Conservation (phyloP, 2,797 vertebrate species). For the Tamandua tetradactyla region DNA sequence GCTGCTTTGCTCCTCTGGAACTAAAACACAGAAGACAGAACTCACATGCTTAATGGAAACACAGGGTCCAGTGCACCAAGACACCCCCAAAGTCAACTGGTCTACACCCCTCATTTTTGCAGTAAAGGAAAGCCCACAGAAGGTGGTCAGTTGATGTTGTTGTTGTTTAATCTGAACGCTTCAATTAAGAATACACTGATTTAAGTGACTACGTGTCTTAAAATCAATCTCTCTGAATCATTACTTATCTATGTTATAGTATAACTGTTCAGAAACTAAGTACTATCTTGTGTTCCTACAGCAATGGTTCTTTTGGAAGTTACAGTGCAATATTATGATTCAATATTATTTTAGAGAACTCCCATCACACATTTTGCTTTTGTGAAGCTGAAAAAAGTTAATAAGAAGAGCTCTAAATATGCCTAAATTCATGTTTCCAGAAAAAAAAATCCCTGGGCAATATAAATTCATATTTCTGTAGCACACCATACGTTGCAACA, state of each 20-base stretch:
- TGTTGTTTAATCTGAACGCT: background rate
- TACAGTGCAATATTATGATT: background rate
- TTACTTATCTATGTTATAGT: background rate
- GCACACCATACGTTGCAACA: background rate
- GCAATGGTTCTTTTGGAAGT: background rate
- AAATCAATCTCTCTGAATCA: constrained; percentile 9
- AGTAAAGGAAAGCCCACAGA: background rate
- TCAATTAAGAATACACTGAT: background rate
- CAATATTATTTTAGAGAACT: background rate
- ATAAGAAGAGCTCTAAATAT: background rate
- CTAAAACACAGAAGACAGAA: background rate
- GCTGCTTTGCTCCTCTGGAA: background rate
- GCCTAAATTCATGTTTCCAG: background rate
- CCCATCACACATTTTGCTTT: background rate
- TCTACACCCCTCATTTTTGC: background rate
- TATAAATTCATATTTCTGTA: background rate
- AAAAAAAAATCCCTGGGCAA: background rate
- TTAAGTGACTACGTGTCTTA: background rate
- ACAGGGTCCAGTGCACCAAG: background rate
- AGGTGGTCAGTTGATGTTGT: background rate
- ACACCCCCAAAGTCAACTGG: background rate
- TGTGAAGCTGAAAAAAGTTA: constrained; percentile 3
- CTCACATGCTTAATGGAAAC: background rate
- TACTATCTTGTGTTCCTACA: background rate
- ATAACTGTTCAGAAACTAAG: background rate